These are phyloP conservation scores for Linnaemya vulpina DNA, from an alignment of 2,888 invertebrate genomes.

Conservation along the genomic window DNA sequence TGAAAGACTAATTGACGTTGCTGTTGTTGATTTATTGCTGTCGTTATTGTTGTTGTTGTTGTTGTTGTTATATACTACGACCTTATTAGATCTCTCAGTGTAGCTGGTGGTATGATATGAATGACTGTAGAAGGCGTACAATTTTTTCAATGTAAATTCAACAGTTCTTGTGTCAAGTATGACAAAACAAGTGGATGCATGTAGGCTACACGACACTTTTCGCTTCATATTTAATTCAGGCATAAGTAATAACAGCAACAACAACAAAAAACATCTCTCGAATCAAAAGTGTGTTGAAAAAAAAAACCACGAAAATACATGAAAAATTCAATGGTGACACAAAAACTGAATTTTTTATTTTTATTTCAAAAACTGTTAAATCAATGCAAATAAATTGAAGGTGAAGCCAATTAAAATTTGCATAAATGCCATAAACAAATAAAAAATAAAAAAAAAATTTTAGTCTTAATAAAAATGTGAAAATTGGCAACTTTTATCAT, in stretches of 20 bases:
- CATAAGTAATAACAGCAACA: not conserved
- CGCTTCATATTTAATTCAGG: not conserved
- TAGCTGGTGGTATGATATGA: not conserved
- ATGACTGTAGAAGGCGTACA: constrained; percentile 37
- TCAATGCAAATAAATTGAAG: constrained; percentile 53
- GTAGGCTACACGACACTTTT: constrained; percentile 8
- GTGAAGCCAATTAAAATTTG: constrained; percentile 56
- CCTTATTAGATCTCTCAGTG: constrained; percentile 31
- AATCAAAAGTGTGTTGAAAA: constrained; percentile 1
- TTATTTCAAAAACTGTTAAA: not conserved
- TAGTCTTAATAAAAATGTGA: not conserved
- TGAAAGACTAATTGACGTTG: no score
- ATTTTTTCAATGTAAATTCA: constrained; percentile 36
- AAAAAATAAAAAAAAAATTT: not conserved
- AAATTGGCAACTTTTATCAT: constrained; percentile 5
- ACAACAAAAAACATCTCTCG: not conserved
- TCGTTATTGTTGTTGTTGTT: no score
- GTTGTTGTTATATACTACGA: no score
- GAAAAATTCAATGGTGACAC: constrained; percentile 26
- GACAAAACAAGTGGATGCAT: constrained; percentile 38
- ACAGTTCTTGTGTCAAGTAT: constrained; percentile 60
- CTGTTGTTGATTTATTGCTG: no score
- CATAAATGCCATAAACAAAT: constrained; percentile 16
- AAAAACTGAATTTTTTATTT: constrained; percentile 10
- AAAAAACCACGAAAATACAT: constrained; percentile 12